These are phyloP conservation scores for Lepidochitona cinerea DNA, from an alignment of 2,888 invertebrate species.

Conservation along the genomic window DNA sequence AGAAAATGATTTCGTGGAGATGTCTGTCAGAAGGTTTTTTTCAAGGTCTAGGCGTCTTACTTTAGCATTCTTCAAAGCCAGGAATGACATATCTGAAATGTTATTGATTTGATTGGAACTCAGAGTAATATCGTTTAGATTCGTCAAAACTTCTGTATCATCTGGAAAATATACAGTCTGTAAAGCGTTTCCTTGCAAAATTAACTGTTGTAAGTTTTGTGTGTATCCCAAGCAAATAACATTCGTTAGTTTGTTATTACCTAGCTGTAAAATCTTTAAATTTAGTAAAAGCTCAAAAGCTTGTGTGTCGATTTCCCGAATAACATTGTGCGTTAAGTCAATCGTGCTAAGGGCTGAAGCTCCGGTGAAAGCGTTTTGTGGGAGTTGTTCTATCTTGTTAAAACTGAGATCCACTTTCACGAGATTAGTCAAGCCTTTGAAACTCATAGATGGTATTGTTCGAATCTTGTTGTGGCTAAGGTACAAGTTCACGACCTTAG, in stretches of 20 bases:
- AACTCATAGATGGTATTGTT: conserved; percentile 15
- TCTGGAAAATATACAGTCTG: conserved; percentile 44
- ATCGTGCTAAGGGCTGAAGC: conserved; percentile 25
- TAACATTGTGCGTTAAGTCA: conserved; percentile 35
- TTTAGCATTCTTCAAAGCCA: conserved; percentile 25
- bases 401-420: conserved; percentile 34
- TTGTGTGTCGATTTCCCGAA: conserved; percentile 27
- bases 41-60: conserved; percentile 43
- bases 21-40: conserved; percentile 38
- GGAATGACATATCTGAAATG: conserved; percentile 39
- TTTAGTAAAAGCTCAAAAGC: conserved; percentile 34
- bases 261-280: conserved; percentile 34
- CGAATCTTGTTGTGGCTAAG: conserved; percentile 39
- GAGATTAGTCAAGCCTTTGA: conserved; percentile 25
- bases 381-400: conserved; percentile 34
- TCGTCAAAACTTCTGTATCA: conserved; percentile 22
- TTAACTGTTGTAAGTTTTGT: conserved; percentile 32
- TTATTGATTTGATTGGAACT: conserved; percentile 43
- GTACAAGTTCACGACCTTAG: conserved; percentile 36
- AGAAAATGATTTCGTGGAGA: conserved; percentile 35
- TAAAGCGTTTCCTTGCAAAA: conserved; percentile 45
- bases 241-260: conserved; percentile 33
- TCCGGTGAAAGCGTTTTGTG: conserved; percentile 32
- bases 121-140: conserved; percentile 33
- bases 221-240: conserved; percentile 38